A percentile compares a stretch with the other conserved stretches of the same genome.
Conservation (phyloP, 1,140 invertebrate species). For the Euborellia annulipes region DNA sequence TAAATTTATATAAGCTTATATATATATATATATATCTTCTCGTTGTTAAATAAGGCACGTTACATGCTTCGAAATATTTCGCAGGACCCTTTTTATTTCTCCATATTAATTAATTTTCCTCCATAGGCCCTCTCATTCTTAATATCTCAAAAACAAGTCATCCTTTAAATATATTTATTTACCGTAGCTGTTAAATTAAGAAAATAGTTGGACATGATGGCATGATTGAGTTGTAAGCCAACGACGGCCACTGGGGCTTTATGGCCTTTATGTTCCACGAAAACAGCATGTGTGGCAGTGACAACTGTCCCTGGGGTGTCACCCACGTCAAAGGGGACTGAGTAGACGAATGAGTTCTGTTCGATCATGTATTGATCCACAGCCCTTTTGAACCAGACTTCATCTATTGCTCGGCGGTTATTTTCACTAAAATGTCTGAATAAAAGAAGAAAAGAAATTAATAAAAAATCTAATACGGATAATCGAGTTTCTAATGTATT, state of each 20-base stretch:
- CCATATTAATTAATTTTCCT: no score
- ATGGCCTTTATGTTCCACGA: conserved; percentile 66
- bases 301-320: conserved; percentile 46
- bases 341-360: conserved; percentile 80
- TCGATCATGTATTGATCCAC: conserved; percentile 77
- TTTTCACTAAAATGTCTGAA: conserved; percentile 65
- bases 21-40: no score
- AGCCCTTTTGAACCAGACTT: conserved; percentile 81
- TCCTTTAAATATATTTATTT: conserved; percentile 26
- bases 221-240: conserved; percentile 70
- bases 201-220: conserved; percentile 63
- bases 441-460: conserved; percentile 6
- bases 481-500: neutral
- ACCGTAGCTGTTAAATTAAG: conserved; percentile 72
- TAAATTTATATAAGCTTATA: no score
- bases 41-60: no score
- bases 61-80: no score
- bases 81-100: no score
- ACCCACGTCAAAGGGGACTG: conserved; percentile 72
- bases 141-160: no score
- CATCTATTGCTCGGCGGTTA: conserved; percentile 69
- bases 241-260: conserved; percentile 80
- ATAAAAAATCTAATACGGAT: neutral
- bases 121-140: no score
- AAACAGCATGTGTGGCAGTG: conserved; percentile 79